Conservation (phyloP, 1,140 invertebrate genomes). For the Anadara kagoshimensis region DNA sequence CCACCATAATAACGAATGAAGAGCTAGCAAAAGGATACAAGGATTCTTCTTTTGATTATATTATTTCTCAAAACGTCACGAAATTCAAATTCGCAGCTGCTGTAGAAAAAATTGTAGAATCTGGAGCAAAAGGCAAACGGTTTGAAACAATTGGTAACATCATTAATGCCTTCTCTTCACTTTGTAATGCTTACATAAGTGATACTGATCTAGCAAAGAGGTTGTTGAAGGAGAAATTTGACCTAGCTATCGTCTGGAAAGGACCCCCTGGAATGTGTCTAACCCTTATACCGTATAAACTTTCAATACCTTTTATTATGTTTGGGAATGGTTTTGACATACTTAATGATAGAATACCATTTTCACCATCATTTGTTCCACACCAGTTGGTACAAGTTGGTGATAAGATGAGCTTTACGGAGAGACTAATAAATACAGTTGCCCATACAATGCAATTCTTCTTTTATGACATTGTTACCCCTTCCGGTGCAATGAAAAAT, state of each 20-base stretch:
- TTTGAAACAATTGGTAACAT: no score
- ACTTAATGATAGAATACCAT: conserved; percentile 1
- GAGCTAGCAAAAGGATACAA: no score
- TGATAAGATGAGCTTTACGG: neutral
- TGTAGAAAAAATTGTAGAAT: no score
- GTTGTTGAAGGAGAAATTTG: neutral
- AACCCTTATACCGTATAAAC: conserved; percentile 17
- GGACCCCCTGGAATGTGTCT: neutral
- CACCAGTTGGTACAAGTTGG: neutral
- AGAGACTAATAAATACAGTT: conserved; percentile 7
- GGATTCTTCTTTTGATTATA: no score
- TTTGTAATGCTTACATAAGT: neutral
- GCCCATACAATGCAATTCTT: neutral
- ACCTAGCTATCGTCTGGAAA: neutral
- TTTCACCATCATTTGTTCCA: conserved; percentile 16
- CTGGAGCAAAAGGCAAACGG: no score
- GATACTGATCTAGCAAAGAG: neutral
- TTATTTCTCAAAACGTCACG: no score
- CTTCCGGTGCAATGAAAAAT: neutral
- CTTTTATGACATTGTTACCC: no score
- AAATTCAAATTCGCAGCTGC: no score
- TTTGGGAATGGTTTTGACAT: neutral
- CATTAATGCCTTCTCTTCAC: no score
- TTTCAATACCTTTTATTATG: conserved; percentile 12
- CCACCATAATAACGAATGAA: no score